phyloP scores from a whole-genome alignment of 2,797 vertebrate species.

The Echiichthys vipera region DNA sequence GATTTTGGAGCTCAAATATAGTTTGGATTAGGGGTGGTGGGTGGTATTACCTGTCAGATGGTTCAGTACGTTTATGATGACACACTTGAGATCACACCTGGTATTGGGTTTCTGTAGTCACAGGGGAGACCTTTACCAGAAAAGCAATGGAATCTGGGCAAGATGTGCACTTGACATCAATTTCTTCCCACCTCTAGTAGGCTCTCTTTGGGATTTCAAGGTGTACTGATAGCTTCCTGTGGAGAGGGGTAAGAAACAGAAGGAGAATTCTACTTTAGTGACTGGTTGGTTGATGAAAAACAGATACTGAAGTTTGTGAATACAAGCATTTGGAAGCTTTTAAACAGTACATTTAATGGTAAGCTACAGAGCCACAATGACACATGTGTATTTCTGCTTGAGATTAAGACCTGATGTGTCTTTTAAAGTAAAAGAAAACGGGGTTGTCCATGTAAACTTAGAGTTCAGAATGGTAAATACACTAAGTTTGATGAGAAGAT shows the following conservation, averaged over 20 bases:
- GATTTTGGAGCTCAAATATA: not conserved
- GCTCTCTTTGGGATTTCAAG: not conserved
- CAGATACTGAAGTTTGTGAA: not conserved
- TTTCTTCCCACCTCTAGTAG: not conserved
- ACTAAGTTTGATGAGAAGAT: not conserved
- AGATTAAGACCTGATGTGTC: not conserved
- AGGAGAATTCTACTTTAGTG: not conserved
- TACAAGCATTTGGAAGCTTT: not conserved
- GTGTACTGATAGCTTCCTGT: not conserved
- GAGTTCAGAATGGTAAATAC: no score
- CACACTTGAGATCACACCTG: not conserved
- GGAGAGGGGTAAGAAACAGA: not conserved
- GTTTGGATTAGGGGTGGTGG: not conserved
- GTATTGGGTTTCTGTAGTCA: not conserved
- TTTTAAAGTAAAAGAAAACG: not conserved
- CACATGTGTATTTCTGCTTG: not conserved
- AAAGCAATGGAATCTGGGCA: not conserved
- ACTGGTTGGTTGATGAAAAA: not conserved
- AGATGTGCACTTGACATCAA: not conserved
- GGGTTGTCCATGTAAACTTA: not conserved
- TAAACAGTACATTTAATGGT: not conserved
- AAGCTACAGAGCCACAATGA: not conserved
- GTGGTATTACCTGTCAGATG: not conserved
- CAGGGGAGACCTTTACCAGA: not conserved
- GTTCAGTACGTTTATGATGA: constrained; percentile 1